Percentiles rank a stretch among this genome's conserved stretches.
These are phyloP conservation scores for Smutsia temminckii DNA, from an alignment of 2,797 vertebrate species.

Conservation along the genomic window DNA sequence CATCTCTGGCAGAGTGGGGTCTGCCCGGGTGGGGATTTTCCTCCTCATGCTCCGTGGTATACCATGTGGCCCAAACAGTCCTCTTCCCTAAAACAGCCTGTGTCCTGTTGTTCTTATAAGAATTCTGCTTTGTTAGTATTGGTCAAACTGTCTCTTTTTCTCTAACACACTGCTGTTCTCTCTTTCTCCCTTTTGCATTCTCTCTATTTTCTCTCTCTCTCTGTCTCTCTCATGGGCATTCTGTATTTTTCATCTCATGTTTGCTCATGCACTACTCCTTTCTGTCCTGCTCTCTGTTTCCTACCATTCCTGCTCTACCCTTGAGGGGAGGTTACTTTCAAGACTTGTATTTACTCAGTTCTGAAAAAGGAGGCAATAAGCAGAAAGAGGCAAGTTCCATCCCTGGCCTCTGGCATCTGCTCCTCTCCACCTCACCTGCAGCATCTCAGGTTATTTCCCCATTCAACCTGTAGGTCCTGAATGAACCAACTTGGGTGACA, in stretches of 20 bases:
- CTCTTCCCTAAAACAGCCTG: not conserved
- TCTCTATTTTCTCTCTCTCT: not conserved
- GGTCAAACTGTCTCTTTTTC: not conserved
- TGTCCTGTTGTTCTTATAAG: not conserved
- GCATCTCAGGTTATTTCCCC: not conserved
- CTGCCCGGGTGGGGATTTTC: not conserved
- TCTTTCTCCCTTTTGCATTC: not conserved
- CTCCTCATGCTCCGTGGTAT: not conserved
- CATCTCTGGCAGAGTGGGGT: not conserved
- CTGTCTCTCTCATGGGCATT: not conserved
- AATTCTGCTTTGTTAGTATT: not conserved
- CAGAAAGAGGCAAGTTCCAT: not conserved
- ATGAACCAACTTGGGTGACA: not conserved
- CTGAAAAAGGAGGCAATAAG: not conserved
- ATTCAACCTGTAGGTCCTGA: not conserved
- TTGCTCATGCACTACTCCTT: not conserved
- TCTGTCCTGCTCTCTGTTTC: not conserved
- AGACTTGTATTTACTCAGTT: not conserved
- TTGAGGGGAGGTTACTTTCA: not conserved
- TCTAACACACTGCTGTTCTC: not conserved
- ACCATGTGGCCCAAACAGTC: not conserved
- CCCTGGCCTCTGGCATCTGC: not conserved
- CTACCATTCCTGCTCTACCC: fast-evolving
- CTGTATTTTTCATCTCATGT: not conserved
- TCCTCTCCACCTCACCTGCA: not conserved